Conservation (phyloP, 2,797 vertebrate species). For the Chromis chromis region DNA sequence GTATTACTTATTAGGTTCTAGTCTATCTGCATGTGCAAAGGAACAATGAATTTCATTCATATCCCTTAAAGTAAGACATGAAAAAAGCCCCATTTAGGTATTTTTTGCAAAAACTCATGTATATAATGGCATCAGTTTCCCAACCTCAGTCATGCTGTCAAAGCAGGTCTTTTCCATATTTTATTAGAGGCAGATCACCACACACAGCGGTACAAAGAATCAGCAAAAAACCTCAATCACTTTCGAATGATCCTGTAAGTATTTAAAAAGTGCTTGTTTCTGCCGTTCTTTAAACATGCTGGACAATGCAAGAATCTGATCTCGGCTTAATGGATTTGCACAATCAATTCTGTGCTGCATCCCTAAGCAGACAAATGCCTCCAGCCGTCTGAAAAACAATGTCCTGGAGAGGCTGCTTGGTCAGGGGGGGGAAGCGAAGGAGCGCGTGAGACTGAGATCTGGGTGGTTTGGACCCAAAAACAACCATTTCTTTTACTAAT, state of each 20-base stretch:
- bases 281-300: slow-evolving; percentile 37
- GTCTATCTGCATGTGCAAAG: neutral
- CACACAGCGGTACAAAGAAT: neutral
- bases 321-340: slow-evolving; percentile 60
- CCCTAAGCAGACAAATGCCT: slow-evolving; percentile 47
- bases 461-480: neutral
- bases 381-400: slow-evolving; percentile 41
- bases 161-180: slow-evolving; percentile 25
- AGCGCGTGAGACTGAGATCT: neutral
- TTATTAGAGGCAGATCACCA: neutral
- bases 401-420: slow-evolving; percentile 33
- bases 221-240: slow-evolving; percentile 5
- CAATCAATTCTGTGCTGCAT: slow-evolving; percentile 55
- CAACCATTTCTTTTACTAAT: neutral
- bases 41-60: neutral
- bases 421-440: slow-evolving; percentile 8
- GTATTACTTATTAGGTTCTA: neutral
- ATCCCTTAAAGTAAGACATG: neutral
- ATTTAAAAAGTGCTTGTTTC: slow-evolving; percentile 40
- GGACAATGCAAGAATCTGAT: slow-evolving; percentile 54
- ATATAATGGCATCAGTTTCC: too few species aligned
- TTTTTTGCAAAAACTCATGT: neutral
- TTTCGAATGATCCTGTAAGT: slow-evolving; percentile 16
- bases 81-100: neutral
- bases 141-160: neutral